A percentile compares a stretch with the other conserved stretches of the same genome.
Evolutionary conservation across 2,113 vertebrate genomes (phyloP).

Genomic region (Piliocolobus tephrosceles): DNA sequence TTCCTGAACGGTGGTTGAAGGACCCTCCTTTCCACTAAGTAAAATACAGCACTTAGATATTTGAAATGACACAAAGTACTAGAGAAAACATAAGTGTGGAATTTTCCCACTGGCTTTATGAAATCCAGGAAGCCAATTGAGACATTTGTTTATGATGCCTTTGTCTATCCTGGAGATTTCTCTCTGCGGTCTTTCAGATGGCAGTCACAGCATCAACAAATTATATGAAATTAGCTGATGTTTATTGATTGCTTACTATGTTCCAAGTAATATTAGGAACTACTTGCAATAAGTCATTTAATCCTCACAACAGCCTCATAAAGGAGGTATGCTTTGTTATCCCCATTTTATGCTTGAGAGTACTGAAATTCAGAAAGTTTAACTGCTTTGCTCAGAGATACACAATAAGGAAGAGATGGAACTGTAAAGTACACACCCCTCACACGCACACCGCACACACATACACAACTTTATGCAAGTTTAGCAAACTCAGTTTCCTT

Average conservation of each 20-base stretch:
- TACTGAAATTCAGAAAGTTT: slow-evolving; percentile 23
- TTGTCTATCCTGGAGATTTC: neutral
- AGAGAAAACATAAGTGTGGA: neutral
- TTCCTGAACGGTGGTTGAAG: slow-evolving; percentile 20
- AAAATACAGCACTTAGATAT: slow-evolving; percentile 12
- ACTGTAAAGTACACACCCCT: fast-evolving
- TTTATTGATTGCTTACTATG: neutral
- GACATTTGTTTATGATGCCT: neutral
- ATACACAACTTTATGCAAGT: neutral
- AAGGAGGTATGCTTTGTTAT: neutral
- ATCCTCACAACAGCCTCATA: neutral
- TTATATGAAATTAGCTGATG: neutral
- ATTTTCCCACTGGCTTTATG: slow-evolving; percentile 35
- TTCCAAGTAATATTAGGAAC: neutral
- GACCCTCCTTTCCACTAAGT: slow-evolving; percentile 8
- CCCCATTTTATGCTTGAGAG: neutral
- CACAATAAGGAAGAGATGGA: neutral
- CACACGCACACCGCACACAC: fast-evolving
- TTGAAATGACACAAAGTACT: neutral
- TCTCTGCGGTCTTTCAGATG: neutral
- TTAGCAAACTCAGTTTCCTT: neutral
- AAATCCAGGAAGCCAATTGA: neutral
- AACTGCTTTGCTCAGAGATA: neutral
- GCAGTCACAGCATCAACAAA: neutral
- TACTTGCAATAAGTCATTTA: neutral